Percentiles rank a stretch among this genome's conserved stretches.
Conservation (phyloP, 2,888 invertebrate species). For the Strigamia maritima region DNA sequence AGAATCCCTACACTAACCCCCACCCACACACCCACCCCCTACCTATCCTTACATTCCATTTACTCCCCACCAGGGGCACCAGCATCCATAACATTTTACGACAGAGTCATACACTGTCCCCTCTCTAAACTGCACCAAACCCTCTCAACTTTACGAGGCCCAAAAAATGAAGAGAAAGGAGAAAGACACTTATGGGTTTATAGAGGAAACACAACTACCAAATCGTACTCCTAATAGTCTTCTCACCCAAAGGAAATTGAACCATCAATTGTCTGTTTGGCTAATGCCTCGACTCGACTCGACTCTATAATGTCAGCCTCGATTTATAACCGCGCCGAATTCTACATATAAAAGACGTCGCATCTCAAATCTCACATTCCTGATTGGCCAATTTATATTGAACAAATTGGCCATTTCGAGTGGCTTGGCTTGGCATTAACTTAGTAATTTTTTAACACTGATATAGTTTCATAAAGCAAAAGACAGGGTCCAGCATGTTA, state of each 20-base stretch:
- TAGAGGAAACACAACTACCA: slow-evolving; percentile 15
- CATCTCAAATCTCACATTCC: neutral
- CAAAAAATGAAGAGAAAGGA: neutral
- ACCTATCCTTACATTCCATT: slow-evolving; percentile 22
- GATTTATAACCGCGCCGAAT: neutral
- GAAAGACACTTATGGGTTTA: neutral
- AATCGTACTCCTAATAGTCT: slow-evolving; percentile 5
- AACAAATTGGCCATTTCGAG: neutral
- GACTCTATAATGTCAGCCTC: no score
- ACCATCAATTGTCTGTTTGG: slow-evolving; percentile 19
- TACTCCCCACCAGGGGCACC: slow-evolving; percentile 23
- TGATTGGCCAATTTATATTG: neutral
- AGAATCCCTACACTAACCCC: neutral
- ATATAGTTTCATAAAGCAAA: no score
- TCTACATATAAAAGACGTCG: neutral
- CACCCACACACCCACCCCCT: neutral
- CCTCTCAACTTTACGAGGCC: slow-evolving; percentile 15
- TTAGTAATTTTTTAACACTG: no score
- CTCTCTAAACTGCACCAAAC: neutral
- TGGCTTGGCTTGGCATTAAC: no score
- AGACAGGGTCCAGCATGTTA: no score
- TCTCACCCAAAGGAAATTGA: slow-evolving; percentile 19
- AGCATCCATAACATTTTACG: slow-evolving; percentile 20
- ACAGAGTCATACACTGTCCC: slow-evolving; percentile 8
- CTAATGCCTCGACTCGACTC: neutral